Conservation (phyloP, 2,888 invertebrate genomes). For the Melikaiella ostensackeni region DNA sequence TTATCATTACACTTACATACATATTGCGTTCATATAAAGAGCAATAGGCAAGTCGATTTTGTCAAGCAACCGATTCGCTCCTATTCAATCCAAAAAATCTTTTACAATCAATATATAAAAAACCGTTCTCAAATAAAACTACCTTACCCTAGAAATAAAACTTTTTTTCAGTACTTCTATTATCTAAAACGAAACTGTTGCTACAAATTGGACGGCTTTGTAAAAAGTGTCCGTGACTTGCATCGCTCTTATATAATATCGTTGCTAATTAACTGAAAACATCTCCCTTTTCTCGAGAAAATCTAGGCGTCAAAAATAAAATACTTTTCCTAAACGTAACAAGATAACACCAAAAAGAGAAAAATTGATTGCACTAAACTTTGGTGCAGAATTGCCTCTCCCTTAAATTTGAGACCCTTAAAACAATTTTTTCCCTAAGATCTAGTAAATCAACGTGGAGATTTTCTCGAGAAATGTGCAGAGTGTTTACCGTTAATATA, state of each 20-base stretch:
- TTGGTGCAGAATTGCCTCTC: conserved; percentile 22
- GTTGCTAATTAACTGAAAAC: conserved; percentile 5
- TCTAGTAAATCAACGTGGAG: not conserved
- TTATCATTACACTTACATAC: conserved; percentile 34
- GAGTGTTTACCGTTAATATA: not conserved
- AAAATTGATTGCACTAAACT: conserved; percentile 23
- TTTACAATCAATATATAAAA: not conserved
- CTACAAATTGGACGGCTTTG: conserved; percentile 29
- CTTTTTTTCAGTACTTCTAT: not conserved
- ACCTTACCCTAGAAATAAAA: not conserved
- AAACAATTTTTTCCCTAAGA: conserved; percentile 18
- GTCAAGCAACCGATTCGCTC: conserved; percentile 6
- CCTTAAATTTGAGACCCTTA: conserved; percentile 12
- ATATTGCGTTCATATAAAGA: conserved; percentile 16
- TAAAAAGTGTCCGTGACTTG: conserved; percentile 25
- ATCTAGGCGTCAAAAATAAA: not conserved
- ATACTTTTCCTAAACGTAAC: conserved; percentile 2
- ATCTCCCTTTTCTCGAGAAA: not conserved
- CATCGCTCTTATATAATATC: conserved; percentile 15
- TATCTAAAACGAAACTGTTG: conserved; percentile 20
- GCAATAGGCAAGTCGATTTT: conserved; percentile 24
- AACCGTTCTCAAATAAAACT: not conserved
- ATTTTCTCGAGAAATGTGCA: conserved; percentile 17
- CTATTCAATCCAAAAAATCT: not conserved
- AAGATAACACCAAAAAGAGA: conserved; percentile 5